These are phyloP conservation scores for Penaeus japonicus DNA, from an alignment of 1,140 invertebrate species.

Conservation along the genomic window DNA sequence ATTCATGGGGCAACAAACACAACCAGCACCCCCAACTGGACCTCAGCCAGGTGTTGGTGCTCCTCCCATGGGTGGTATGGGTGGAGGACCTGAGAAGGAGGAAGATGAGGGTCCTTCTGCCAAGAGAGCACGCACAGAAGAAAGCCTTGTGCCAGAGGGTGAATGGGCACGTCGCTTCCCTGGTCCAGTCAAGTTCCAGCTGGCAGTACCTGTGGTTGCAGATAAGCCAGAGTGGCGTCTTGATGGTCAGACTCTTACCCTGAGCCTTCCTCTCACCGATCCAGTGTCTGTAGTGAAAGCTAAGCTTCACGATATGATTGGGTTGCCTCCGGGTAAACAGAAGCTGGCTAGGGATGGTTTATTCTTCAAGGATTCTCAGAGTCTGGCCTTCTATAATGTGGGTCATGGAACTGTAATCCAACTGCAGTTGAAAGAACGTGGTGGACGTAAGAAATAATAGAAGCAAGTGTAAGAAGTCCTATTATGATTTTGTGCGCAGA, in stretches of 20 bases:
- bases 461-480: conserved; percentile 58
- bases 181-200: conserved; percentile 77
- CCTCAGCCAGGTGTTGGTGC: conserved; percentile 30
- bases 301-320: conserved; percentile 86
- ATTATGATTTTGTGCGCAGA: background rate
- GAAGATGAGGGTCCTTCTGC: conserved; percentile 83
- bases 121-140: conserved; percentile 92
- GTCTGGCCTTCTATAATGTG: conserved; percentile 95
- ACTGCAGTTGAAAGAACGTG: conserved; percentile 94
- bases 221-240: conserved; percentile 97
- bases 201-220: conserved; percentile 78
- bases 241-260: conserved; percentile 86
- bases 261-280: conserved; percentile 83
- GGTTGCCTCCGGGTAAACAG: conserved; percentile 97
- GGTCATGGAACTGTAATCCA: conserved; percentile 82
- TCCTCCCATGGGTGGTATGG: conserved; percentile 32
- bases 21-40: conserved; percentile 46
- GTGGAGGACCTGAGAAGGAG: conserved; percentile 34
- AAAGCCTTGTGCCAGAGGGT: conserved; percentile 87
- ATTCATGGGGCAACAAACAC: conserved; percentile 54
- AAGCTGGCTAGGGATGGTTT: conserved; percentile 95
- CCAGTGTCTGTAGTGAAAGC: conserved; percentile 86
- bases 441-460: conserved; percentile 92
- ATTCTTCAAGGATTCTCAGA: conserved; percentile 97
- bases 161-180: conserved; percentile 78